Evolutionary conservation across 2,113 vertebrate species (phyloP), one percentile per base, ranked within the genome.

Genomic region (Fregata magnificens): DNA sequence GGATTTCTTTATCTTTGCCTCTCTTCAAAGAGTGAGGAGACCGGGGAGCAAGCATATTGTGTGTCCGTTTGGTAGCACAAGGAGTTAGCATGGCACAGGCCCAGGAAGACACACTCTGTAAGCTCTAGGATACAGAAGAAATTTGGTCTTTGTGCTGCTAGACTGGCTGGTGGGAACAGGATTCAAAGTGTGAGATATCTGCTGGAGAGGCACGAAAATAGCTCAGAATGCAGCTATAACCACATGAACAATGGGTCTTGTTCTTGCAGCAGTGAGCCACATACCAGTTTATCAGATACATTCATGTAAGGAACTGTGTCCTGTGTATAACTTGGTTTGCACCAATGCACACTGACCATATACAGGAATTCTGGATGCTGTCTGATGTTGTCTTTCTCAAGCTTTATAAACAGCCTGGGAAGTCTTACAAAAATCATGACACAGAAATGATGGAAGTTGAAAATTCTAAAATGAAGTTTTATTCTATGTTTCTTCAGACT

Each of bases 41-140:
- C 11, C 21, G 29, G 22, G 45, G 22, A 62, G 24, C 22, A 7
- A 62, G 24, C 22, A 7, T 26, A 15, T 20, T 53, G 13, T 36
- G 36, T 56, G 14, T 67, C 42, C 1, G 0, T 36, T 53, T n/a
- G 32, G 19, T 80, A 69, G n/a, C 31, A 44, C 9, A 16, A 26
- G 67, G n/a, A 56, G n/a, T 38, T 62, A 34, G 13, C 16, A 22
- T 28, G 26, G 13, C 1, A 1, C 32, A 31, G 73, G 17, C n/a
- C 40, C 6, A 36, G 31, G 15, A 49, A 6, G 11, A 53, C 0
- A 0, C 18, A 14, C 10, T 86, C 14, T 10, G 5, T 79, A 42
- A 86, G 15, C 19, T 80, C 19, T 47, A 45, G 22, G 34, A 29
- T 20, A 49, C 42, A 65, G 44, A 76, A 55, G 9, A 32, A 32